Evolutionary conservation across 2,797 vertebrate genomes (phyloP).

Genomic region (Takifugu rubripes): DNA sequence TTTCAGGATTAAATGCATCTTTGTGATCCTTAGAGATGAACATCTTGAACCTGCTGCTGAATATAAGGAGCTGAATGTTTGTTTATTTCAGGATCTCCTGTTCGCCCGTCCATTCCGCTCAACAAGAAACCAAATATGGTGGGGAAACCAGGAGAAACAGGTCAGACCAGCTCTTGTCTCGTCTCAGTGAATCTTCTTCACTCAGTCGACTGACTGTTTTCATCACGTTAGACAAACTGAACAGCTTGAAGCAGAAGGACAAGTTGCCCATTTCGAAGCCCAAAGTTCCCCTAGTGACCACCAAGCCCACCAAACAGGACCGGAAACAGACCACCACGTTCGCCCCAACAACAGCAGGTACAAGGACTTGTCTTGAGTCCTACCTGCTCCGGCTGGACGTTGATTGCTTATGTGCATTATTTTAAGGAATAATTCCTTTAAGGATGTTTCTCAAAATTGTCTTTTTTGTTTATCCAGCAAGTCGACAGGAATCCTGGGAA

Average conservation of each 20-base stretch:
- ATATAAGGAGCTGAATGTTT: not conserved
- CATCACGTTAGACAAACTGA: slow-evolving; percentile 57
- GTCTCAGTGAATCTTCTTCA: too few species aligned
- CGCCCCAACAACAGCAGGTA: slow-evolving; percentile 27
- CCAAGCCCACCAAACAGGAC: slow-evolving; percentile 60
- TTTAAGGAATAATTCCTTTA: too few species aligned
- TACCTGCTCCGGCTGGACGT: not conserved
- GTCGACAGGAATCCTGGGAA: slow-evolving; percentile 75
- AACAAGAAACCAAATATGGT: slow-evolving; percentile 69
- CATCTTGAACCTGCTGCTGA: not conserved
- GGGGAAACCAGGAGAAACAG: slow-evolving; percentile 57
- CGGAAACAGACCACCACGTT: slow-evolving; percentile 39
- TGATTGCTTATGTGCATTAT: too few species aligned
- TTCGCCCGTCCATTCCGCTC: slow-evolving; percentile 27
- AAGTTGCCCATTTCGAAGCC: slow-evolving; percentile 49
- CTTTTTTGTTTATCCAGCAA: slow-evolving; percentile 29
- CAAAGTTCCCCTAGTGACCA: slow-evolving; percentile 46
- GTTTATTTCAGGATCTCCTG: slow-evolving; percentile 56
- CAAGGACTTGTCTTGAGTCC: not conserved
- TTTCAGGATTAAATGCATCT: not conserved
- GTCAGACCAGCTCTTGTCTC: slow-evolving; percentile 32
- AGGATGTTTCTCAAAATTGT: not conserved
- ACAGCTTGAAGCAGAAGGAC: slow-evolving; percentile 49
- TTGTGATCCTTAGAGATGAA: not conserved
- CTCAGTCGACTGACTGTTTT: too few species aligned